A percentile compares a stretch with the other conserved stretches of the same genome.
phyloP scores from a whole-genome alignment of 2,888 invertebrate species.

The Netelia inedita region DNA sequence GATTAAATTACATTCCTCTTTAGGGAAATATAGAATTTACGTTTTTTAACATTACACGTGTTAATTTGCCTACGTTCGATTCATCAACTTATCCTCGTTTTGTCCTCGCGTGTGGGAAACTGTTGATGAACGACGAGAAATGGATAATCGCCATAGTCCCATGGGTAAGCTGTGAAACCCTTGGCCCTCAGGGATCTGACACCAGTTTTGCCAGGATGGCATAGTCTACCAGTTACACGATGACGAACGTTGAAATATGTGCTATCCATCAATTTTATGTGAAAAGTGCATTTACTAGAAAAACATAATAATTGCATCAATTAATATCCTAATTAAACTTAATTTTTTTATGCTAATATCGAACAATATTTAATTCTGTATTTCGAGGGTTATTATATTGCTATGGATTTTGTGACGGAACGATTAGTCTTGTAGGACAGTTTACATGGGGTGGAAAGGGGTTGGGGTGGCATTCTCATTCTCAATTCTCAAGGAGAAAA shows the following conservation, averaged over 20 bases:
- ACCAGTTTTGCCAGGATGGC: conserved; percentile 34
- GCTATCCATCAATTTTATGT: background rate
- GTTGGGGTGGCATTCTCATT: background rate
- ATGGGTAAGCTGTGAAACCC: conserved; percentile 28
- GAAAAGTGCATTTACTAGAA: too few species aligned
- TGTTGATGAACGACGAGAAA: conserved; percentile 31
- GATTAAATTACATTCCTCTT: too few species aligned
- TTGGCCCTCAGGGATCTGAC: conserved; percentile 8
- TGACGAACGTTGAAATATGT: background rate
- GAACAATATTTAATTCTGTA: background rate
- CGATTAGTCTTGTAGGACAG: conserved; percentile 21
- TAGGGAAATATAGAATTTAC: too few species aligned
- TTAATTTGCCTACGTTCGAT: too few species aligned
- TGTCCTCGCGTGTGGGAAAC: conserved; percentile 32
- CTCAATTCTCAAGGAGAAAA: conserved; percentile 19
- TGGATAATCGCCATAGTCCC: conserved; percentile 42
- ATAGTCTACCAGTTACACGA: background rate
- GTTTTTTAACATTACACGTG: too few species aligned
- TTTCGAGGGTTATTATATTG: background rate
- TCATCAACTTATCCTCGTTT: background rate
- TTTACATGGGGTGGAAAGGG: conserved; percentile 1
- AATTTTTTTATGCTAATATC: too few species aligned
- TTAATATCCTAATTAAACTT: too few species aligned
- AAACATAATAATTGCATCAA: too few species aligned
- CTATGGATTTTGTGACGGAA: conserved; percentile 14